phyloP scores from a whole-genome alignment of 2,888 invertebrate species.

The Luperina testacea region DNA sequence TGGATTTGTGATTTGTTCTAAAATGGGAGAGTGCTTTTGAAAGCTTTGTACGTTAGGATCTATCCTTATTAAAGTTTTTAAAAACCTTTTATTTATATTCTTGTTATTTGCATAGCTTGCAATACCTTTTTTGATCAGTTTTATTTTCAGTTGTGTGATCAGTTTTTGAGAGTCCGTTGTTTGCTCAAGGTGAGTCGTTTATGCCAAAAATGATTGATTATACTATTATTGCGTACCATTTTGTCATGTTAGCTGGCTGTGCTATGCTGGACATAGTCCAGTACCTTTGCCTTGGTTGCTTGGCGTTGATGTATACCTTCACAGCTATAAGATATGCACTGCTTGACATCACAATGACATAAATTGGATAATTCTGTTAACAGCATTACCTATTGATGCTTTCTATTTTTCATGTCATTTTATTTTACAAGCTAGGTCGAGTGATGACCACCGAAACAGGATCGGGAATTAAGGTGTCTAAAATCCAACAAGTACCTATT shows the following conservation, averaged over 20 bases:
- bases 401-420: neutral
- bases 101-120: neutral
- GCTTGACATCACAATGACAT: neutral
- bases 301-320: neutral
- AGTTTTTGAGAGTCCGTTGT: conserved; percentile 4
- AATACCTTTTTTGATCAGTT: conserved; percentile 16
- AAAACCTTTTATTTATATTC: neutral
- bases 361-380: neutral
- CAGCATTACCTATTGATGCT: neutral
- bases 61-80: neutral
- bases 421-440: no score
- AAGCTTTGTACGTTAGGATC: neutral
- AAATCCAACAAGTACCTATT: neutral
- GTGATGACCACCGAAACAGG: no score
- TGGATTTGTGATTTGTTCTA: neutral
- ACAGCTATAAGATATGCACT: neutral
- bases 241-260: neutral
- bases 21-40: neutral
- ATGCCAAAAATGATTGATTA: conserved; percentile 9
- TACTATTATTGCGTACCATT: neutral
- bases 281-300: no score
- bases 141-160: conserved; percentile 15
- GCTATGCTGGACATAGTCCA: no score
- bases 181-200: neutral
- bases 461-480: no score